Percentiles rank a stretch among this genome's conserved stretches.
Conservation (phyloP, 2,113 vertebrate species). For the Cranoglanis bouderius region DNA sequence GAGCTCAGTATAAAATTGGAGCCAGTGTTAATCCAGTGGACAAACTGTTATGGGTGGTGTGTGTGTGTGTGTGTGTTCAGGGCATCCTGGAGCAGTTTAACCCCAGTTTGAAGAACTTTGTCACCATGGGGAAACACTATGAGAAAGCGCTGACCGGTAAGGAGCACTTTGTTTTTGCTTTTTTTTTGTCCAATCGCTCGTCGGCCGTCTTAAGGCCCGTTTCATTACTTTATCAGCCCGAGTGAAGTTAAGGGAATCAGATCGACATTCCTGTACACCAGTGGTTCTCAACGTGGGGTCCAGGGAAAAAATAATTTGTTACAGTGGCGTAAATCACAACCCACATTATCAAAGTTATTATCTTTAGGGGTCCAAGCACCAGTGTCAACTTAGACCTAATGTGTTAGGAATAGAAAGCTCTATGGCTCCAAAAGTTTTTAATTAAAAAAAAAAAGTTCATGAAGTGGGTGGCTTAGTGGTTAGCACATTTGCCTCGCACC, state of each 20-base stretch:
- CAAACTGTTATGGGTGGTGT: neutral
- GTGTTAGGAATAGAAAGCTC: neutral
- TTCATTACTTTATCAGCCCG: neutral
- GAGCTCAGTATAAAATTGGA: too few species aligned
- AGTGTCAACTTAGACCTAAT: neutral
- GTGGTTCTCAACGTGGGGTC: neutral
- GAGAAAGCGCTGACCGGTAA: constrained; percentile 83
- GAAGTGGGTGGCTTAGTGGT: too few species aligned
- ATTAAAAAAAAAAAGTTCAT: too few species aligned
- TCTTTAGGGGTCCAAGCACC: neutral
- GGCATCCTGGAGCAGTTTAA: constrained; percentile 85
- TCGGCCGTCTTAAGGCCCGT: neutral
- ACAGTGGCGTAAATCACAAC: neutral
- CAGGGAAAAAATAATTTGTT: neutral
- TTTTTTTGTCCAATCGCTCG: neutral
- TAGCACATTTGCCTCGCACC: too few species aligned
- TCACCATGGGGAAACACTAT: constrained; percentile 84
- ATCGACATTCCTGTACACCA: neutral
- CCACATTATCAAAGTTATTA: neutral
- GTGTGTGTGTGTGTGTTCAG: constrained; percentile 57
- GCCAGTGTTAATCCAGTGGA: neutral
- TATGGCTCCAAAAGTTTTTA: too few species aligned
- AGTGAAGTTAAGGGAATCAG: neutral
- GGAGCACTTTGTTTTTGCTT: neutral
- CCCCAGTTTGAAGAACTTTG: constrained; percentile 85